Evolutionary conservation across 35 echinoderm and acorn worm genomes (phyloP).

Genomic region (Stichopus chloronotus): DNA sequence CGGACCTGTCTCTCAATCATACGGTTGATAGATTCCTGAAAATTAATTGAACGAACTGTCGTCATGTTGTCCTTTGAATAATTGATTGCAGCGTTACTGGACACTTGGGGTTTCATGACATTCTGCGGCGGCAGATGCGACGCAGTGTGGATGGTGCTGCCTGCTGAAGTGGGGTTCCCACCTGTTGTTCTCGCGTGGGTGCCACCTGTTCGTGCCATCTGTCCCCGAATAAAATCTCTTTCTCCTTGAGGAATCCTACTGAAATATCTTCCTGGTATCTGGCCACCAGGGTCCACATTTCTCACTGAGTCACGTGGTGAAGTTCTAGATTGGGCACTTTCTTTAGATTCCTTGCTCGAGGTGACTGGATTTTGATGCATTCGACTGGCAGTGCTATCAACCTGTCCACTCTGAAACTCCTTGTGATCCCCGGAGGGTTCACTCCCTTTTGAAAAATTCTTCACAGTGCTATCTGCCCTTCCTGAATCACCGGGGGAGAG

Average conservation of each 20-base stretch:
- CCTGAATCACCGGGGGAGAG: conserved; percentile 31
- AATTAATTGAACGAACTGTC: neutral
- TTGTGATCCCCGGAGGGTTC: conserved; percentile 13
- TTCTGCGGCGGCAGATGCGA: conserved; percentile 36
- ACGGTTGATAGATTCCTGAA: conserved; percentile 63
- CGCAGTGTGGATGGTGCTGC: neutral
- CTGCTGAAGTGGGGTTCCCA: neutral
- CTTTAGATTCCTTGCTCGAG: conserved; percentile 22
- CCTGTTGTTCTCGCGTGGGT: neutral
- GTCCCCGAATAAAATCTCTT: conserved; percentile 15
- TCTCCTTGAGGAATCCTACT: conserved; percentile 33
- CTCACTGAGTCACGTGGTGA: conserved; percentile 14
- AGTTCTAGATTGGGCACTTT: conserved; percentile 29
- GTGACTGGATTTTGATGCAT: neutral
- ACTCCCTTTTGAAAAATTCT: conserved; percentile 6
- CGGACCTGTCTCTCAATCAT: conserved; percentile 51
- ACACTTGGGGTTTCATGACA: conserved; percentile 2
- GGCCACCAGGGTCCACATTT: neutral
- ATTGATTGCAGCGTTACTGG: conserved; percentile 17
- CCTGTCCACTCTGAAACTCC: conserved; percentile 29
- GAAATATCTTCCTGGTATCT: neutral
- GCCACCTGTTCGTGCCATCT: neutral
- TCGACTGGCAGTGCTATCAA: conserved; percentile 42
- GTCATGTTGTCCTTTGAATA: neutral
- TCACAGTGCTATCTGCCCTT: conserved; percentile 32